phyloP scores from a whole-genome alignment of 1,140 invertebrate genomes.

The Aphaenogaster floridana region DNA sequence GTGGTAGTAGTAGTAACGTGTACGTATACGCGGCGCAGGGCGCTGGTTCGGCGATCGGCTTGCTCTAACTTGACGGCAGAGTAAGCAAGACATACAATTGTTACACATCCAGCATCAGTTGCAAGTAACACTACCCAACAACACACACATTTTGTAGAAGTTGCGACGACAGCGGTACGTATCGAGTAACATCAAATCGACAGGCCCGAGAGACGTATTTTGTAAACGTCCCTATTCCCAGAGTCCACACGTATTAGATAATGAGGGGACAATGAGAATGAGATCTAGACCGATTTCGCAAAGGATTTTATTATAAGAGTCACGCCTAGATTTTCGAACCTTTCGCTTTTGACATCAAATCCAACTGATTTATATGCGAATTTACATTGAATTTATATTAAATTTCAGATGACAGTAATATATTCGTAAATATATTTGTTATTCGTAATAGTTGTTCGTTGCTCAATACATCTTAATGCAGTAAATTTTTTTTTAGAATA shows the following conservation, averaged over 20 bases:
- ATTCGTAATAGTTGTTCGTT: neutral
- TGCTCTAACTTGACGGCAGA: conserved; percentile 86
- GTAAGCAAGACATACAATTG: conserved; percentile 84
- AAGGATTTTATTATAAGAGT: neutral
- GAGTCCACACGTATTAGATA: neutral
- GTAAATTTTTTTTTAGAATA: neutral
- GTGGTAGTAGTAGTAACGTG: conserved; percentile 82
- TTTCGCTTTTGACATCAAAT: neutral
- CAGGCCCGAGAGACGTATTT: neutral
- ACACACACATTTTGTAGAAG: conserved; percentile 44
- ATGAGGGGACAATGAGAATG: neutral
- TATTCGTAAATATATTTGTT: neutral
- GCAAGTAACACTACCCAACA: conserved; percentile 56
- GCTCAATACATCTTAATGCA: neutral
- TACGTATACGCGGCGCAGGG: conserved; percentile 86
- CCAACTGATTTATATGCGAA: neutral
- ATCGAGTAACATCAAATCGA: neutral
- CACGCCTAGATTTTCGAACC: neutral
- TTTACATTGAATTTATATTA: neutral
- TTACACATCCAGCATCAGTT: conserved; percentile 80
- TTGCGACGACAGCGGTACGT: neutral
- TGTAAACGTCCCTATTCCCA: neutral
- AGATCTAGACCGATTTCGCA: neutral
- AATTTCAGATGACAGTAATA: neutral
- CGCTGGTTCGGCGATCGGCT: conserved; percentile 85